Conservation (phyloP, 2,113 vertebrate genomes). For the Corythornis vintsioides region DNA sequence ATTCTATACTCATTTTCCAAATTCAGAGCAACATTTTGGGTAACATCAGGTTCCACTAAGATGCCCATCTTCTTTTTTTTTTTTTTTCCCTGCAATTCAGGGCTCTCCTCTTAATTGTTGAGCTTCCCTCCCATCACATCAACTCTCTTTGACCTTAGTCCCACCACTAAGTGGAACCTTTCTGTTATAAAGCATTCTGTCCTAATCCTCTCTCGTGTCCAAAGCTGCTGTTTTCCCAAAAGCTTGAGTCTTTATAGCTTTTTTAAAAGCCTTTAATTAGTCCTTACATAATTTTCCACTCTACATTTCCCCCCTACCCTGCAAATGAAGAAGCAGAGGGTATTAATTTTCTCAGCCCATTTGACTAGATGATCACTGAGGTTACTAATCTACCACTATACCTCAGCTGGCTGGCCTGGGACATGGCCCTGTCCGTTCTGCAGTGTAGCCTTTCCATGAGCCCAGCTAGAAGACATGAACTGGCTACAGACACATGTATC, state of each 20-base stretch:
- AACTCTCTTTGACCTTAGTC: background rate
- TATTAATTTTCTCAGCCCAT: background rate
- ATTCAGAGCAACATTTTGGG: background rate
- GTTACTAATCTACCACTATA: background rate
- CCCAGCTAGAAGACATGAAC: background rate
- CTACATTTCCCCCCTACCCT: background rate
- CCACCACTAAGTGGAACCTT: background rate
- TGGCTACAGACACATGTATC: background rate
- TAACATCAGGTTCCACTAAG: background rate
- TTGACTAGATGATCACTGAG: background rate
- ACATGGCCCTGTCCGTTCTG: background rate
- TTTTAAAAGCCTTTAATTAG: background rate
- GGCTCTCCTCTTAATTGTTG: background rate
- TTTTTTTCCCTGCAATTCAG: background rate
- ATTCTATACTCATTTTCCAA: background rate
- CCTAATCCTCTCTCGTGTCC: background rate
- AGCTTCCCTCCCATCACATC: background rate
- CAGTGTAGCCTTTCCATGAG: background rate
- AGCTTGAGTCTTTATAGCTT: background rate
- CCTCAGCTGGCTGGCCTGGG: background rate
- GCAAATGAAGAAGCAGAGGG: background rate
- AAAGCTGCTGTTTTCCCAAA: constrained; percentile 4
- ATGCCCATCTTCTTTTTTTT: background rate
- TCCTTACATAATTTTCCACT: background rate
- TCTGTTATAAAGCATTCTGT: background rate